These are phyloP conservation scores for Epizoanthus fatuus DNA, from an alignment of 92 coral and sea anemone species.

Conservation along the genomic window DNA sequence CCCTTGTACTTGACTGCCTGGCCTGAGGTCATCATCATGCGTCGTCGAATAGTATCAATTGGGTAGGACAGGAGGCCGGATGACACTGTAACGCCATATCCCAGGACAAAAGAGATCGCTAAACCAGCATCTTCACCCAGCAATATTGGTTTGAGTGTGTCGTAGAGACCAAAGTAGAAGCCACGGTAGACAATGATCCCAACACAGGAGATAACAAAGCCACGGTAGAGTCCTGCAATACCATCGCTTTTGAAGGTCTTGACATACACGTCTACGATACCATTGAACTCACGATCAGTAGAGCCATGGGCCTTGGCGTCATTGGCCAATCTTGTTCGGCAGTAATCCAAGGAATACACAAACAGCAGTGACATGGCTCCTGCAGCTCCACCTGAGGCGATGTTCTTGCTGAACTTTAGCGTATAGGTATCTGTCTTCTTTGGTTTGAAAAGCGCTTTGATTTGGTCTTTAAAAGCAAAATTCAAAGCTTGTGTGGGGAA, in stretches of 20 bases:
- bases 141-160: constrained; percentile 92
- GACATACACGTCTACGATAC: constrained; percentile 92
- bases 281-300: constrained; percentile 96
- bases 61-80: constrained; percentile 97
- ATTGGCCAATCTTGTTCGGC: constrained; percentile 97
- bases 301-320: constrained; percentile 96
- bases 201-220: constrained; percentile 96
- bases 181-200: constrained; percentile 98
- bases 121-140: constrained; percentile 95
- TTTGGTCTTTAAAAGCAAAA: constrained; percentile 98
- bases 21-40: constrained; percentile 99
- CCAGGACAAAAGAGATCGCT: constrained; percentile 80
- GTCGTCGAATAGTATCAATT: constrained; percentile 96
- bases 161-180: constrained; percentile 97
- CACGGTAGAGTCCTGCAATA: constrained; percentile 95
- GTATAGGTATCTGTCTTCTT: constrained; percentile 81
- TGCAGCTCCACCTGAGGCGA: constrained; percentile 96
- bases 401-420: constrained; percentile 87
- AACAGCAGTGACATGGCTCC: constrained; percentile 97
- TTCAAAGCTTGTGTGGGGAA: constrained; percentile 98
- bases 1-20: constrained; percentile 99
- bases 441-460: constrained; percentile 93
- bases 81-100: constrained; percentile 92
- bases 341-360: constrained; percentile 96
- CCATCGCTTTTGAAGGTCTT: constrained; percentile 97